These are phyloP conservation scores for Drosophila novamexicana DNA, from an alignment of 1,140 invertebrate species.

Conservation along the genomic window DNA sequence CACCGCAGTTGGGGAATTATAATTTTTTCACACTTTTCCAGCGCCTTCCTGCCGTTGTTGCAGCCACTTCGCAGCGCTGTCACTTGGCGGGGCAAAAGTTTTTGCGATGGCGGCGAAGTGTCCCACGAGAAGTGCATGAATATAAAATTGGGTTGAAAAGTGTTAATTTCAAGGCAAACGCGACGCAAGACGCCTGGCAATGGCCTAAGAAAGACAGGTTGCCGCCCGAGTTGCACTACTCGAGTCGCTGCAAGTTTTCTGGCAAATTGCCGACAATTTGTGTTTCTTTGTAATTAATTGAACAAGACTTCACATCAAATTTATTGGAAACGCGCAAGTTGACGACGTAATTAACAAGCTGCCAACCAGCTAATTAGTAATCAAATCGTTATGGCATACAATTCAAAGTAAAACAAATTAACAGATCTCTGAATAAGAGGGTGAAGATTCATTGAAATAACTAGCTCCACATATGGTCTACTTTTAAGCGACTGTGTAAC, in stretches of 20 bases:
- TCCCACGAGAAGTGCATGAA: slow-evolving; percentile 74
- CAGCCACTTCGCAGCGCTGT: slow-evolving; percentile 41
- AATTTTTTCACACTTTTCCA: slow-evolving; percentile 69
- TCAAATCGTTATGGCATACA: slow-evolving; percentile 9
- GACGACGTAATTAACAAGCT: slow-evolving; percentile 34
- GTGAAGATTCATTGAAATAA: neutral
- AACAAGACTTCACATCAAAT: slow-evolving; percentile 43
- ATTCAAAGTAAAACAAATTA: slow-evolving; percentile 2
- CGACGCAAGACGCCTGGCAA: slow-evolving; percentile 15
- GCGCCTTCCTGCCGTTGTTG: slow-evolving; percentile 24
- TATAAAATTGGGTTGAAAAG: slow-evolving; percentile 74
- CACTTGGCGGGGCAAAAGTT: slow-evolving; percentile 64
- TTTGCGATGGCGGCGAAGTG: slow-evolving; percentile 18
- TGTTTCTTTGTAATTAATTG: slow-evolving; percentile 45
- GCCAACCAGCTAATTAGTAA: slow-evolving; percentile 34
- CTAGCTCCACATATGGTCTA: neutral
- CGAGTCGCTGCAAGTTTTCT: slow-evolving; percentile 3
- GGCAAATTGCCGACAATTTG: slow-evolving; percentile 41
- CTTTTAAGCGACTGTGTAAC: neutral
- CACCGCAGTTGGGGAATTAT: slow-evolving; percentile 58
- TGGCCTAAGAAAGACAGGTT: slow-evolving; percentile 6
- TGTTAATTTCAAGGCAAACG: slow-evolving; percentile 72
- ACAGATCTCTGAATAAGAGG: neutral
- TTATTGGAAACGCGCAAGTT: slow-evolving; percentile 19
- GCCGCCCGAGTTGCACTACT: slow-evolving; percentile 6